phyloP scores from a whole-genome alignment of 2,888 invertebrate species.

The Amiota mariae region DNA sequence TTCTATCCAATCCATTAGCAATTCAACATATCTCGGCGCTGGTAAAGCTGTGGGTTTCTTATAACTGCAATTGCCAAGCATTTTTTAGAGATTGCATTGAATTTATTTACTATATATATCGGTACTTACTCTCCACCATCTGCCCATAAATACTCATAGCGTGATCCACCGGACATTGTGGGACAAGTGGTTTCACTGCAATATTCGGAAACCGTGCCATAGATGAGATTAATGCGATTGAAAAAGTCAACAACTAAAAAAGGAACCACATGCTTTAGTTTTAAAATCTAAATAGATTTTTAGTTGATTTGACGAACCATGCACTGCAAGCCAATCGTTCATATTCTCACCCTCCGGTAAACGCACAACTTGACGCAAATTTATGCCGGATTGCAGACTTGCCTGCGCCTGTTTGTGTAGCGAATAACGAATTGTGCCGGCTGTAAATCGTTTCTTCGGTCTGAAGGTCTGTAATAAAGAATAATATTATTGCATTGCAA shows the following conservation, averaged over 20 bases:
- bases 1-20: conserved; percentile 94
- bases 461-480: conserved; percentile 83
- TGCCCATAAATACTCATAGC: conserved; percentile 93
- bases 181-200: conserved; percentile 89
- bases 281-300: conserved; percentile 6
- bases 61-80: conserved; percentile 72
- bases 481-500: conserved; percentile 2
- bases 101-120: not conserved
- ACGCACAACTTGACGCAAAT: conserved; percentile 85
- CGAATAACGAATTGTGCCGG: conserved; percentile 87
- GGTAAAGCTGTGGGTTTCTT: conserved; percentile 87
- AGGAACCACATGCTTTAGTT: conserved; percentile 69
- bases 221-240: conserved; percentile 92
- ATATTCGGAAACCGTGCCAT: conserved; percentile 89
- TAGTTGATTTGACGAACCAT: conserved; percentile 77
- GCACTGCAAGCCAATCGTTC: conserved; percentile 94
- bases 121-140: conserved; percentile 80
- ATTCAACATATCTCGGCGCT: conserved; percentile 86
- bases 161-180: conserved; percentile 91
- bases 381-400: conserved; percentile 90
- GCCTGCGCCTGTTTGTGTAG: conserved; percentile 93
- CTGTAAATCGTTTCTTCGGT: conserved; percentile 90
- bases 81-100: not conserved
- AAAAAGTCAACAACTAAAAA: conserved; percentile 89
- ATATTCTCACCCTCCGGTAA: conserved; percentile 88